phyloP scores from a whole-genome alignment of 2,113 vertebrate species.

The Petrocephalus zakoni region DNA sequence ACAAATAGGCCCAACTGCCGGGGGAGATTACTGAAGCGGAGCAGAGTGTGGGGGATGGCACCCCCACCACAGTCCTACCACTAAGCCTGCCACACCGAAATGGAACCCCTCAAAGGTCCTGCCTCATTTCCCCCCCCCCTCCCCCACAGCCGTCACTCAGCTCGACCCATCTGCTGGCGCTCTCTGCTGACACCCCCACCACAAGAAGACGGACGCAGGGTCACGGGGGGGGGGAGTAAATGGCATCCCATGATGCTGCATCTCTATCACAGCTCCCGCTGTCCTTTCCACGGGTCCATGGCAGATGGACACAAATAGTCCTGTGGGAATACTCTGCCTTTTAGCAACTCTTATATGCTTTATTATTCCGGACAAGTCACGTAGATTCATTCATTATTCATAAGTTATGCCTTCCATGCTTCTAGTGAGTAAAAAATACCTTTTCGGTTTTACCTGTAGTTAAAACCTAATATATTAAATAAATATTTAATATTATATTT shows the following conservation, averaged over 20 bases:
- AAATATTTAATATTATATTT: not conserved
- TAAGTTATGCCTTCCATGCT: not conserved
- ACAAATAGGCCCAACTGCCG: constrained; percentile 55
- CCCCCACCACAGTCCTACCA: not conserved
- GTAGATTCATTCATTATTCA: not conserved
- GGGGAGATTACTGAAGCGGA: constrained; percentile 45
- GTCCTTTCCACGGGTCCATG: not conserved
- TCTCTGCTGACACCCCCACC: constrained; percentile 13
- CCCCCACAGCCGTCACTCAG: not conserved
- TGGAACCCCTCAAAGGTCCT: not conserved
- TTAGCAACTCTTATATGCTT: not conserved
- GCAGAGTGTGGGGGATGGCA: constrained; percentile 20
- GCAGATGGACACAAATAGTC: not conserved
- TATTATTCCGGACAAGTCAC: not conserved
- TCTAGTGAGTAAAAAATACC: not conserved
- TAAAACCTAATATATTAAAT: not conserved
- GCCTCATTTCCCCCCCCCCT: not conserved
- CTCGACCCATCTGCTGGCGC: constrained; percentile 27
- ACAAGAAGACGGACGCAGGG: not conserved
- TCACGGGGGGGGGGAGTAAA: not conserved
- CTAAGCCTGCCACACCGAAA: not conserved
- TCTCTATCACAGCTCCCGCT: not conserved
- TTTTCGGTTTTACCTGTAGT: not conserved
- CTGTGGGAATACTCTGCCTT: not conserved
- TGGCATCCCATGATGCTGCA: not conserved